Base-by-base conservation (phyloP, 2,888 invertebrate genomes). In the Lymantria dispar region DNA sequence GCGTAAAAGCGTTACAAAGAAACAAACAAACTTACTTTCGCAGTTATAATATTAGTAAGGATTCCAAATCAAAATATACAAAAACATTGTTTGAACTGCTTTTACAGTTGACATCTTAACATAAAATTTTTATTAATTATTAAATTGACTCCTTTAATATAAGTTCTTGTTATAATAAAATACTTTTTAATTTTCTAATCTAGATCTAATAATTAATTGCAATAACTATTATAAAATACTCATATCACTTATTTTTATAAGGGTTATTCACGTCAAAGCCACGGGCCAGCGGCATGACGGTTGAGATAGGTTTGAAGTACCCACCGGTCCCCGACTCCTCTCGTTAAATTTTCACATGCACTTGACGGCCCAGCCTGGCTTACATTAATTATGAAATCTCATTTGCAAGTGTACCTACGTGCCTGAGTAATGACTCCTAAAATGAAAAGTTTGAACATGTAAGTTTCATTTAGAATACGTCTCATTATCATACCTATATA, bases 301-400 rank as follows among this genome's bases (percentile, higher is more conserved):
- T 78, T 77, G 82, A 84, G 83, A 82, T 83, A 85, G 81, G 81
- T 73, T 74, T 78, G 71, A 69, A 77, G 78, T 64, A 64, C 22
- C 22, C 22, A 22, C 70, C 68, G 59, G 47, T 51, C 64, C 74
- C 73, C 9, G 71, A 69, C 68, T 65, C 64, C 67, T 79, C 89
- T 88, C 90, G 85, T 90, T 88, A 89, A 89, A 90, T 85, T 88
- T 89, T 89, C 87, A 89, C 87, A 88, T 89, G 87, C 87, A 85
- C 88, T 87, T 89, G 90, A 89, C 88, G 85, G 82, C 77, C 78
- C 79, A 80, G 80, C 81, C 84, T 83, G 84, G 84, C 84, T 86
- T 84, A 83, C 89, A 85, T 90, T 90, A 90, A 90, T 90, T 90
- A 90, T 89, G 85, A 87, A 89, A 88, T 87, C 86, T 87, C 88